These are phyloP conservation scores for Drosophila nannoptera DNA, from an alignment of 1,140 invertebrate genomes.

Conservation along the genomic window DNA sequence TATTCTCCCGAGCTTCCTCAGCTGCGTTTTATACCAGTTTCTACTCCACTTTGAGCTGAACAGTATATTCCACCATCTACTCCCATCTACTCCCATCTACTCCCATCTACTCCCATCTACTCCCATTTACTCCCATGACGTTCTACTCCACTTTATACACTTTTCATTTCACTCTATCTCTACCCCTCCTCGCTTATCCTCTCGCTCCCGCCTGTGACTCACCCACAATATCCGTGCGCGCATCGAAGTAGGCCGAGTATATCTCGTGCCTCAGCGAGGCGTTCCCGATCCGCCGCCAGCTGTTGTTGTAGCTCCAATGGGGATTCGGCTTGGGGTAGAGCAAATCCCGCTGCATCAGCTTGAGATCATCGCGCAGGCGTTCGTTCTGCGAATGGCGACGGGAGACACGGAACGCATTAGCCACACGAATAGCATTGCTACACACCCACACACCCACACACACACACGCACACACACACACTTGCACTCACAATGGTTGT, in stretches of 20 bases:
- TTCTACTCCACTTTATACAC: too few relatives aligned
- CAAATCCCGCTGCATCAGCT: constrained; percentile 49
- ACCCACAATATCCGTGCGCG: constrained; percentile 65
- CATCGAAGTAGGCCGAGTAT: constrained; percentile 76
- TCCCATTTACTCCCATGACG: too few relatives aligned
- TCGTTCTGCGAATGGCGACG: constrained; percentile 54
- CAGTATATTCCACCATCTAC: too few relatives aligned
- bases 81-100: too few relatives aligned
- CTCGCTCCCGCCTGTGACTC: constrained; percentile 17
- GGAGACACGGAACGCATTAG: neutral
- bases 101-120: too few relatives aligned
- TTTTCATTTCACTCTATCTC: too few relatives aligned
- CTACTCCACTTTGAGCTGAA: too few relatives aligned
- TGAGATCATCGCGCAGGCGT: constrained; percentile 63
- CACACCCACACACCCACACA: neutral
- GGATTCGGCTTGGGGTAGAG: constrained; percentile 61
- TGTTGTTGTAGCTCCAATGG: constrained; percentile 70
- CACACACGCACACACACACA: constrained; percentile 13
- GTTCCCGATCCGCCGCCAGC: constrained; percentile 69
- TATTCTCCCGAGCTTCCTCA: too few relatives aligned
- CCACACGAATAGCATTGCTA: neutral
- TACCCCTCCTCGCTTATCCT: neutral
- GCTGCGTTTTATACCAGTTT: too few relatives aligned
- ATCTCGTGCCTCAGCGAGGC: constrained; percentile 58
- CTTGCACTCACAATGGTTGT: constrained; percentile 74